phyloP scores from a whole-genome alignment of 2,888 invertebrate genomes.

The Zaprionus obscuricornis region DNA sequence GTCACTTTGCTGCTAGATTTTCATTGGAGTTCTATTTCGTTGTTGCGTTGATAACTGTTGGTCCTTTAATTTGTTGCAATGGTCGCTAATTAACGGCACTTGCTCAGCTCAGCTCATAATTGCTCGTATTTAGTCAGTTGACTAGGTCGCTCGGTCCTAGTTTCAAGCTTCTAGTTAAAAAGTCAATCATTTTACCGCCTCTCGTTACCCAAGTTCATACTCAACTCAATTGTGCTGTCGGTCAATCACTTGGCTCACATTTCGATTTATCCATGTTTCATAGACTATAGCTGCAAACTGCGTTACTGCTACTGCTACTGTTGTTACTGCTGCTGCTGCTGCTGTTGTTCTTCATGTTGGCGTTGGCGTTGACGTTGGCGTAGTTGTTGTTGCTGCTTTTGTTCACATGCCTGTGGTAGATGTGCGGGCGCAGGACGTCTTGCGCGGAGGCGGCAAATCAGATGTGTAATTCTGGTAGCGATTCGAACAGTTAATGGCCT shows the following conservation, averaged over 20 bases:
- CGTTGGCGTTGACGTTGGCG: too few species aligned
- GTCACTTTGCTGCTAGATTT: too few species aligned
- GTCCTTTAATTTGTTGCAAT: slow-evolving; percentile 18
- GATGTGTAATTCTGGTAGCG: slow-evolving; percentile 78
- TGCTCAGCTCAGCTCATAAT: slow-evolving; percentile 45
- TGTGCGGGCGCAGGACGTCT: slow-evolving; percentile 80
- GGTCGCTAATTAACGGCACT: slow-evolving; percentile 43
- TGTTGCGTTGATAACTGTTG: slow-evolving; percentile 15
- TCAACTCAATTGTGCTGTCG: slow-evolving; percentile 4
- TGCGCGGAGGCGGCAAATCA: slow-evolving; percentile 80
- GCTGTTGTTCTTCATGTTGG: background rate
- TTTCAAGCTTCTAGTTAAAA: slow-evolving; percentile 2
- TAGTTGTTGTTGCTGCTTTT: slow-evolving; percentile 1
- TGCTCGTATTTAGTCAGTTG: slow-evolving; percentile 38
- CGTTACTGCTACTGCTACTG: too few species aligned
- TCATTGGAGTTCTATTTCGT: slow-evolving; percentile 12
- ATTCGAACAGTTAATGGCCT: slow-evolving; percentile 81
- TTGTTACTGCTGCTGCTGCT: slow-evolving; percentile 12
- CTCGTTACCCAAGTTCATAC: background rate
- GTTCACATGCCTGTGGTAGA: slow-evolving; percentile 78
- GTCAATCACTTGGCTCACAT: slow-evolving; percentile 34
- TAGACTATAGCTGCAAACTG: too few species aligned
- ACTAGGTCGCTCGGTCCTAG: background rate
- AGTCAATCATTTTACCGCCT: slow-evolving; percentile 29
- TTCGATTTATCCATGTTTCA: slow-evolving; percentile 12